Base-by-base conservation (phyloP, 1,140 invertebrate species). In the Triops longicaudatus region DNA sequence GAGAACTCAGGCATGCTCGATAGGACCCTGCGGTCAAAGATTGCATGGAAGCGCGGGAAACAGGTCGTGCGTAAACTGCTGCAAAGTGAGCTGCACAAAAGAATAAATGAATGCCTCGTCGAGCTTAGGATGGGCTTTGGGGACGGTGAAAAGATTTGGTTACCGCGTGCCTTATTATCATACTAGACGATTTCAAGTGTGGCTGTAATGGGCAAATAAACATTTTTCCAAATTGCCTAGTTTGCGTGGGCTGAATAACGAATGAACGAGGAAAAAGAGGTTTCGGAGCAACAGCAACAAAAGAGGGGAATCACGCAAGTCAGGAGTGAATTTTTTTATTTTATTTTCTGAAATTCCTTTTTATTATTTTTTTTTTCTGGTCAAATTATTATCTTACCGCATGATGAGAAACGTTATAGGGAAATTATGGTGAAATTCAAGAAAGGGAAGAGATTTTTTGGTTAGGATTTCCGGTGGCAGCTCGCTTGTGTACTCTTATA, bases 21-120 rank as follows among this genome's bases (percentile, higher is more conserved):
- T 22, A 63, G 31, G 50, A 63, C 50, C 50, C 50, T 63, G 50
- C 50, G 50, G 50, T 63, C 50, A 63, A 63, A 63, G 50, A 63
- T 63, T 63, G 50, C 50, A 63, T 63, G 0, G 50, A 63, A 63
- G n/a, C 50, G 50, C 50, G 50, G 50, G 50, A 63, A 63, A 63
- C 50, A 63, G 50, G 50, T 63, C 50, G n/a, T 63, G 50, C 50
- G 50, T 63, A 63, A 63, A 22, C 22, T 63, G 50, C 17, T 22
- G n/a, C 50, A 63, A 63, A 63, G 50, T 3, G 22, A 22, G 17
- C 50, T n/a, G 50, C n/a, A 22, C 50, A 63, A 63, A 63, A 17
- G 50, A 63, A 63, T 9, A 63, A 22, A 63, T 63, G 50, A 63
- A 63, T 2, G 50, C 50, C 50, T 63, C n/a, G 50, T 63, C 50